Evolutionary conservation across 1,140 invertebrate species (phyloP), one percentile per base, ranked within the genome.

Genomic region (Cydia pomonella): DNA sequence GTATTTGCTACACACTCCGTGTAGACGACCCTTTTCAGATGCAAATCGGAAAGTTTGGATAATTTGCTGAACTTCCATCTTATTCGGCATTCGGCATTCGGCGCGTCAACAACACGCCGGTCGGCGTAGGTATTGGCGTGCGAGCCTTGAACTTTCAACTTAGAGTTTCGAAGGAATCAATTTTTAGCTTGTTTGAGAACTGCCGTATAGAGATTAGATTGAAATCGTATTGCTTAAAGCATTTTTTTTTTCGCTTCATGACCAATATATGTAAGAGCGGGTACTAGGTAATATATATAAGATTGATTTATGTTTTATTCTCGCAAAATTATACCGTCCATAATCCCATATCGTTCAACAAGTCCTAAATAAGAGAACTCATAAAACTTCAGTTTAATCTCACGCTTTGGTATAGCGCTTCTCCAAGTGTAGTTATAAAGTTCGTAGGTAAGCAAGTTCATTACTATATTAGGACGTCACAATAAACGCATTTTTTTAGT

Each of bases 21-120:
- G 64, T 41, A 69, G 64, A 69, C 64, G 64, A 69, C 27, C 29
- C 33, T 38, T 41, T 69, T 69, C 64, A 33, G 64, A 69, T 69
- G 64, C 64, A 38, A 69, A 69, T 33, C 29, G 16, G 6, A 18
- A 69, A 69, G 27, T 69, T 69, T 33, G 29, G 64, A 23, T 12
- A 69, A 69, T 33, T 38, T 21, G 16, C 64, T 16, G 27, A 33
- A 69, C 64, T 38, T 69, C 23, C 64, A 38, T n/a, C 29, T 69
- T 66, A 33, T 66, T 69, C n/a, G 29, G 64, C 29, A 29, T 69
- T 33, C 5, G 63, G 63, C 59, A 23, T 63, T 64, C 10, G 25
- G 16, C 10, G 29, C 64, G 33, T 38, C 64, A 69, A 41, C 29
- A 69, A 38, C n/a, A 69, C 16, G 13, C 63, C 12, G 6, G n/a